Evolutionary conservation across 1,140 invertebrate genomes (phyloP), one percentile per base, ranked within the genome.

Genomic region (Musca vetustissima): DNA sequence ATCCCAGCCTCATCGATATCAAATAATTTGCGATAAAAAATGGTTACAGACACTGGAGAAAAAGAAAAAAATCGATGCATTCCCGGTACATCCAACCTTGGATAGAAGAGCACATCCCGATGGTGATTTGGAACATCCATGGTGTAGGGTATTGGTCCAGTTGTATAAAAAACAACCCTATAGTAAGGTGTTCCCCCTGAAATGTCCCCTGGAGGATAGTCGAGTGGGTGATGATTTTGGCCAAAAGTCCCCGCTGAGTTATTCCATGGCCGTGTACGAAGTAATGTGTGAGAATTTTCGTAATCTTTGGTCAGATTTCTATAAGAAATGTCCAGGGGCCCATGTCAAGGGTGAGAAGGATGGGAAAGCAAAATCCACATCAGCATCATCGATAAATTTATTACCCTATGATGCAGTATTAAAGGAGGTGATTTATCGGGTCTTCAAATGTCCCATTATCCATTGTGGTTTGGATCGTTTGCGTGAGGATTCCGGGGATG

Each of bases 281-380:
- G 89, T 94, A 67, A 88, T 90, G 0, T 88, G 92, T 77, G 91
- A 87, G 36, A 94, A 94, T 85, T 91, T 92, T 76, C 88, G 90
- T 75, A 93, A 92, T 82, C 83, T 93, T 65, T 94, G 92, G 93
- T 93, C 93, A 79, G 88, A 92, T 74, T 88, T 90, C 7, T 92
- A 91, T 75, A 92, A 92, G 75, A 92, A 91, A 84, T 92, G 92
- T 83, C 65, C 72, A 13, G 75, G 69, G 0, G 74, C 76, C 7
- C 76, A 76, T 68, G 70, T 77, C 6, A 81, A 77, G 15, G 70
- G 72, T 2, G 73, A 72, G 64, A 68, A 68, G 19, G 4, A 72
- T 4, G 50, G 48, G 8, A 36, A n/a, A 61, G 1, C 66, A n/a
- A 71, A 65, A 77, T 74, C 77, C 57, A 79, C 66, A 8, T 89